phyloP scores from a whole-genome alignment of 1,140 invertebrate species.

The Hestina assimilis region DNA sequence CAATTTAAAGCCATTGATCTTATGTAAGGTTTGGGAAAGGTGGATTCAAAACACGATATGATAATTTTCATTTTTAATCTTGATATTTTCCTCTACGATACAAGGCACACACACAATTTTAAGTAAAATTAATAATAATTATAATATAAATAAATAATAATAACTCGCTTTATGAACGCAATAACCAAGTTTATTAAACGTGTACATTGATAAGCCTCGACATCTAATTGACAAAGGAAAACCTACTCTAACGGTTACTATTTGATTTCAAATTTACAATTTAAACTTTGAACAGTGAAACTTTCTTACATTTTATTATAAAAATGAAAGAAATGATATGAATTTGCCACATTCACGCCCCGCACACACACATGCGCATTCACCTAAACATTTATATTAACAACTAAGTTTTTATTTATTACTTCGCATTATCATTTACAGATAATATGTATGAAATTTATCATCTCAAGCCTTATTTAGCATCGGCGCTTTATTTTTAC shows the following conservation, averaged over 20 bases:
- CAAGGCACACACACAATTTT: slow-evolving; percentile 80
- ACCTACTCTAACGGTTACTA: slow-evolving; percentile 36
- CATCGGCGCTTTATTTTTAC: slow-evolving; percentile 45
- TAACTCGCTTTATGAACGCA: slow-evolving; percentile 61
- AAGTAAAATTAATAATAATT: slow-evolving; percentile 74
- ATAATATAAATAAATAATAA: slow-evolving; percentile 74
- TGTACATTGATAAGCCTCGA: slow-evolving; percentile 63
- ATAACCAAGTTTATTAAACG: slow-evolving; percentile 51
- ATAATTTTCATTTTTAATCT: slow-evolving; percentile 78
- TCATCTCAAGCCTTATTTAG: slow-evolving; percentile 51
- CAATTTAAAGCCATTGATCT: not conserved
- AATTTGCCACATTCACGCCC: slow-evolving; percentile 66
- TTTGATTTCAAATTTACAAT: slow-evolving; percentile 40
- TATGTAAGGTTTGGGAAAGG: not conserved
- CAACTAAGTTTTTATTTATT: slow-evolving; percentile 72
- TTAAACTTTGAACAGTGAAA: slow-evolving; percentile 34
- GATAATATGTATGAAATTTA: slow-evolving; percentile 68
- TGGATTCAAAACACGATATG: slow-evolving; percentile 51
- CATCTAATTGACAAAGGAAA: slow-evolving; percentile 59
- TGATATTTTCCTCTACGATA: slow-evolving; percentile 80
- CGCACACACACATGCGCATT: slow-evolving; percentile 69
- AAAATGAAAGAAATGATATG: slow-evolving; percentile 41
- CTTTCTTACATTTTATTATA: slow-evolving; percentile 36
- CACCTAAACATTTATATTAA: slow-evolving; percentile 77
- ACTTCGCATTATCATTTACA: slow-evolving; percentile 67